These are phyloP conservation scores for Platorchestia sp. DNA, from an alignment of 1,140 invertebrate genomes.

Conservation along the genomic window DNA sequence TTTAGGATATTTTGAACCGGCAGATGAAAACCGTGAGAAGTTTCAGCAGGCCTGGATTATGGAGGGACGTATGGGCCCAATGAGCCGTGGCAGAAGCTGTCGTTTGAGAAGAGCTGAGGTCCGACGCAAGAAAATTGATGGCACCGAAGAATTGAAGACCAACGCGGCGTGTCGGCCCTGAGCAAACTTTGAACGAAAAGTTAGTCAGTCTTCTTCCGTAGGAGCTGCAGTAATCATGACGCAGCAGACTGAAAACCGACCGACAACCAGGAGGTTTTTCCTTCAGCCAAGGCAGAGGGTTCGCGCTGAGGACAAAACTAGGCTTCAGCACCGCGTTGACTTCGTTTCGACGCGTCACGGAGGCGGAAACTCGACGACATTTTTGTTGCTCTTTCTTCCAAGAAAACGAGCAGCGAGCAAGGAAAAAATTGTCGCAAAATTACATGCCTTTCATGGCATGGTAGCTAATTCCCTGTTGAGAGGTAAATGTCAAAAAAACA, in stretches of 20 bases:
- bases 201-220: constrained; percentile 45
- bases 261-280: background rate
- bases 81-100: background rate
- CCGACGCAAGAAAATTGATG: background rate
- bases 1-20: background rate
- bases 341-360: background rate
- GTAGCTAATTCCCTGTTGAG: background rate
- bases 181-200: constrained; percentile 40
- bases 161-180: constrained; percentile 22
- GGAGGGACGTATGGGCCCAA: background rate
- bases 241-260: constrained; percentile 19
- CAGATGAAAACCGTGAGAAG: background rate
- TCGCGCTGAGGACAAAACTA: background rate
- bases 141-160: constrained; percentile 23
- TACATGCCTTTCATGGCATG: background rate
- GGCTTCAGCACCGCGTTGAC: background rate
- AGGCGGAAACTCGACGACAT: background rate
- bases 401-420: background rate
- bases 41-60: background rate
- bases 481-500: background rate
- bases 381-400: background rate
- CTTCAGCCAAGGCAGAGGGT: background rate
- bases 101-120: background rate
- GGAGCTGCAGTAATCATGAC: constrained; percentile 36
- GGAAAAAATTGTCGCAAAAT: background rate